Conservation (phyloP, 2,888 invertebrate genomes). For the Bugulina stolonifera region DNA sequence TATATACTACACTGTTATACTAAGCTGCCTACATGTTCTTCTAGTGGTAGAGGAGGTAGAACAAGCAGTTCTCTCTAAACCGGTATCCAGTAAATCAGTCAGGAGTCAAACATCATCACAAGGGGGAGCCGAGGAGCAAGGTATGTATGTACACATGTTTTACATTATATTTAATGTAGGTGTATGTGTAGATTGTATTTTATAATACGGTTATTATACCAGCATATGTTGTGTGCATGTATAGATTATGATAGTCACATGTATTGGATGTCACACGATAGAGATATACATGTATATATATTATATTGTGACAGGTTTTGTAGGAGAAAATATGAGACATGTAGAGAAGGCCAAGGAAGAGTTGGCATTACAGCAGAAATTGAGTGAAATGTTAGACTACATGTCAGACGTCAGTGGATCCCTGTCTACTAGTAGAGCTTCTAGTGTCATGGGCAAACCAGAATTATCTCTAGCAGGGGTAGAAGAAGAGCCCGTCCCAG, state of each 20-base stretch:
- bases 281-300: too few relatives aligned
- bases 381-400: constrained; percentile 18
- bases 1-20: too few relatives aligned
- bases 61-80: neutral
- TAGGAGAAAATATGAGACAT: neutral
- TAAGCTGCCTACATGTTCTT: too few relatives aligned
- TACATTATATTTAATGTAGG: too few relatives aligned
- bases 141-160: neutral
- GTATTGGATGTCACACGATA: too few relatives aligned
- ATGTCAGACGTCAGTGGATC: constrained; percentile 18
- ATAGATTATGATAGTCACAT: too few relatives aligned
- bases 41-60: constrained; percentile 14
- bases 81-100: neutral
- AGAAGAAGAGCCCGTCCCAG: neutral
- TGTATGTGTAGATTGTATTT: too few relatives aligned
- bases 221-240: too few relatives aligned
- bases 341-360: constrained; percentile 26
- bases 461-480: neutral
- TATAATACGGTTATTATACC: too few relatives aligned
- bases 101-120: neutral
- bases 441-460: constrained; percentile 13
- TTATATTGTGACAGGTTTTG: neutral
- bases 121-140: neutral
- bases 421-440: constrained; percentile 9
- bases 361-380: neutral